These are phyloP conservation scores for Apogon talboti DNA, from an alignment of 2,797 vertebrate genomes.

Conservation along the genomic window DNA sequence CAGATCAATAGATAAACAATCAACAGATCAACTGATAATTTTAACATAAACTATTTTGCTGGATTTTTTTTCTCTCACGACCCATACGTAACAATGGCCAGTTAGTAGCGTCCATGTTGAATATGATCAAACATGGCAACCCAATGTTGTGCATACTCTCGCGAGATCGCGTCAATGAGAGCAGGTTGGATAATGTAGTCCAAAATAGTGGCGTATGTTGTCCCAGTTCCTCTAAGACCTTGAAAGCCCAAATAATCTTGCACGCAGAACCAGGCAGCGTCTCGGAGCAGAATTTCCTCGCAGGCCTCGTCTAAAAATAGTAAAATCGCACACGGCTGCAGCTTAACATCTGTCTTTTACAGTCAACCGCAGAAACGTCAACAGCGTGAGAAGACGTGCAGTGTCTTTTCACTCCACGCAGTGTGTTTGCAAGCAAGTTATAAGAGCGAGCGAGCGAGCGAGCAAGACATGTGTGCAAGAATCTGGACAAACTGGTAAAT, in stretches of 20 bases:
- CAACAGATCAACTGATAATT: too few relatives aligned
- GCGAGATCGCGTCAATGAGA: conserved; percentile 56
- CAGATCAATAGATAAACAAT: too few relatives aligned
- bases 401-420: background rate
- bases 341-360: conserved; percentile 30
- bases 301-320: conserved; percentile 40
- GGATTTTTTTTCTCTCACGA: too few relatives aligned
- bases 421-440: conserved; percentile 28
- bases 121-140: conserved; percentile 68
- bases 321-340: background rate
- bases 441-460: conserved; percentile 21
- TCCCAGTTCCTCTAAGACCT: conserved; percentile 51
- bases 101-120: background rate
- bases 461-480: conserved; percentile 33
- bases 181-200: conserved; percentile 70
- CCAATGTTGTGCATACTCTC: conserved; percentile 47
- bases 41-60: too few relatives aligned
- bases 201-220: conserved; percentile 55
- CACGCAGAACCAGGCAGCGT: conserved; percentile 26
- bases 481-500: conserved; percentile 35
- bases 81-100: too few relatives aligned
- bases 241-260: conserved; percentile 56
- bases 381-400: conserved; percentile 35
- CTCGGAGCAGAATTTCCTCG: background rate
- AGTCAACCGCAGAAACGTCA: conserved; percentile 26